A percentile compares a stretch with the other conserved stretches of the same genome.
Conservation (phyloP, 2,888 invertebrate genomes). For the Oscheius onirici region DNA sequence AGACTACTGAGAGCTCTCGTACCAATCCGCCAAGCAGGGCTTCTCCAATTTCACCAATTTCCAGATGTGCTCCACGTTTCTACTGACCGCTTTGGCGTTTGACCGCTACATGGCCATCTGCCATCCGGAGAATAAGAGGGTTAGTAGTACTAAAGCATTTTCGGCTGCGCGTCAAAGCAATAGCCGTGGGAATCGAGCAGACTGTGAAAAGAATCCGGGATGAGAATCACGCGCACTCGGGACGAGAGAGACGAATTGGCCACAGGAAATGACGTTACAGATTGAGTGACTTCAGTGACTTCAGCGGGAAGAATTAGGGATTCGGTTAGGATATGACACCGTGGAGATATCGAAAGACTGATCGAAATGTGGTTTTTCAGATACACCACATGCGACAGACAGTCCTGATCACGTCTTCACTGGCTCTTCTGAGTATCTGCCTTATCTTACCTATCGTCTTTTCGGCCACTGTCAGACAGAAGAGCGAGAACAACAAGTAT, state of each 20-base stretch:
- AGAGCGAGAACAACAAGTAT: conserved; percentile 16
- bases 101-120: conserved; percentile 63
- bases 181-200: neutral
- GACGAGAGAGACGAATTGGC: neutral
- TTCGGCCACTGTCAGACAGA: conserved; percentile 40
- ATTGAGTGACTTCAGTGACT: neutral
- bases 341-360: neutral
- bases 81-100: conserved; percentile 58
- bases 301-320: neutral
- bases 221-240: conserved; percentile 8
- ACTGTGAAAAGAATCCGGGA: conserved; percentile 23
- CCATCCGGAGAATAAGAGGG: conserved; percentile 58
- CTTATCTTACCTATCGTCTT: conserved; percentile 57
- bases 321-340: neutral
- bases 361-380: conserved; percentile 18
- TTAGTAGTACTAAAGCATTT: conserved; percentile 19
- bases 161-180: neutral
- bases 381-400: conserved; percentile 59
- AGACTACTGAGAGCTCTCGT: no score
- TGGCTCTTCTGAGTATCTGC: conserved; percentile 50
- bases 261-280: conserved; percentile 25
- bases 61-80: conserved; percentile 61
- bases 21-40: conserved; percentile 14
- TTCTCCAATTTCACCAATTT: conserved; percentile 28
- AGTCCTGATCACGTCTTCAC: conserved; percentile 46